These are phyloP conservation scores for Phocoena phocoena DNA, from an alignment of 2,113 vertebrate species.

Conservation along the genomic window DNA sequence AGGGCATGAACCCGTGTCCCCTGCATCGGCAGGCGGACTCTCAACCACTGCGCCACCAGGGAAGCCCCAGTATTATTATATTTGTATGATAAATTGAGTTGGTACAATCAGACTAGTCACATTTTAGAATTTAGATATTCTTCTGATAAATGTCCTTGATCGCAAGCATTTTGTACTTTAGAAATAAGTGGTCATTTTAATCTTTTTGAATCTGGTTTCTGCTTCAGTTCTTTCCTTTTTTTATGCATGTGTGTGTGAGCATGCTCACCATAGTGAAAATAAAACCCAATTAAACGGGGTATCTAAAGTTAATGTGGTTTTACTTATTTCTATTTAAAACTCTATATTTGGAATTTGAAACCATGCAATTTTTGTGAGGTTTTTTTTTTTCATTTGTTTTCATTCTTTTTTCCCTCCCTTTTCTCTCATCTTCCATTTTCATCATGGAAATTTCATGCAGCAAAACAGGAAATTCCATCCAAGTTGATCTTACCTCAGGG, in stretches of 20 bases:
- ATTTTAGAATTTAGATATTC: background rate
- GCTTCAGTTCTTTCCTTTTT: background rate
- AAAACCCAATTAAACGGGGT: background rate
- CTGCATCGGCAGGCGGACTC: no score
- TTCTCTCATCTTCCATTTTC: constrained; percentile 43
- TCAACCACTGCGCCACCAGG: no score
- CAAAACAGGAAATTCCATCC: constrained; percentile 69
- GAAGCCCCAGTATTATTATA: background rate
- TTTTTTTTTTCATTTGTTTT: background rate
- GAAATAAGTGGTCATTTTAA: background rate
- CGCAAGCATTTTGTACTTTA: background rate
- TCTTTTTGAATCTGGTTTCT: background rate
- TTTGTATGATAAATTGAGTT: background rate
- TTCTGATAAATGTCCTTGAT: background rate
- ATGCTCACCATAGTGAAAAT: background rate
- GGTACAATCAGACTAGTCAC: background rate
- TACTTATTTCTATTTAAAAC: constrained; percentile 15
- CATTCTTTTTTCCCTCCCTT: background rate
- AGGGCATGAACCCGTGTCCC: no score
- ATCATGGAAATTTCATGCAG: constrained; percentile 73
- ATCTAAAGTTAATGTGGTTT: background rate
- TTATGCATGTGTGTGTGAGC: background rate
- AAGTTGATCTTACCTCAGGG: constrained; percentile 72
- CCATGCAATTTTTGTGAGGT: background rate
- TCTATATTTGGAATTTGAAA: constrained; percentile 23